These are phyloP conservation scores for Trematocara unimaculatum DNA, from an alignment of 2,113 vertebrate species.

Conservation along the genomic window DNA sequence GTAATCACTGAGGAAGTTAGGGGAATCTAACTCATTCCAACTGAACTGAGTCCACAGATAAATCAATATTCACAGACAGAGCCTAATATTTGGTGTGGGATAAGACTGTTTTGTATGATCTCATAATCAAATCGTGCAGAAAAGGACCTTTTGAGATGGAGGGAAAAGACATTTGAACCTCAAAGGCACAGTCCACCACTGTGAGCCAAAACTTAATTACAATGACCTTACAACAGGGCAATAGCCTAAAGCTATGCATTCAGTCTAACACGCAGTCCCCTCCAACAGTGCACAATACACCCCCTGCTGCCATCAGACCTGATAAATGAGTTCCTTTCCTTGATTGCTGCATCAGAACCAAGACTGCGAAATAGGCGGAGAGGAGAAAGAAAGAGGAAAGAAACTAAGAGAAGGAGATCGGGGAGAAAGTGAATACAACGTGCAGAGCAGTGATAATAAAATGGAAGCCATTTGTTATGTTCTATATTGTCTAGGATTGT, in stretches of 20 bases:
- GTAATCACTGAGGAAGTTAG: slow-evolving; percentile 63
- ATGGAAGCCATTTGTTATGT: background rate
- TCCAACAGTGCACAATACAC: slow-evolving; percentile 31
- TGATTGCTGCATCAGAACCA: slow-evolving; percentile 55
- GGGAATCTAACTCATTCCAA: slow-evolving; percentile 61
- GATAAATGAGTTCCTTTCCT: slow-evolving; percentile 55
- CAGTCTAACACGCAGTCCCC: slow-evolving; percentile 22
- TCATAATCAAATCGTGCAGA: slow-evolving; percentile 45
- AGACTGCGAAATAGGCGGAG: background rate
- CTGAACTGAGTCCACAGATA: slow-evolving; percentile 52
- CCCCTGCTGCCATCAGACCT: slow-evolving; percentile 44
- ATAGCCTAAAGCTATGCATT: slow-evolving; percentile 52
- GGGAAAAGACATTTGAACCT: slow-evolving; percentile 66
- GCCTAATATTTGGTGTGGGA: slow-evolving; percentile 60
- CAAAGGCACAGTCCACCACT: slow-evolving; percentile 59
- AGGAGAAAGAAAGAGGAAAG: background rate
- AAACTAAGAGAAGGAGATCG: background rate
- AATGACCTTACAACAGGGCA: slow-evolving; percentile 66
- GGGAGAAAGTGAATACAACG: background rate
- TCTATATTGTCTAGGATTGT: background rate
- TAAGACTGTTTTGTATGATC: slow-evolving; percentile 54
- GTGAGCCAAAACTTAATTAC: slow-evolving; percentile 68
- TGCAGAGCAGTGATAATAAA: background rate
- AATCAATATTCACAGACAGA: slow-evolving; percentile 66
- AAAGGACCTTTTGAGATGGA: slow-evolving; percentile 52